Percentiles rank a stretch among this genome's conserved stretches.
phyloP scores from a whole-genome alignment of 30 jellyfish, hydroid and myxozoan genomes.

The Aurelia aurita complex sp. Pacific region DNA sequence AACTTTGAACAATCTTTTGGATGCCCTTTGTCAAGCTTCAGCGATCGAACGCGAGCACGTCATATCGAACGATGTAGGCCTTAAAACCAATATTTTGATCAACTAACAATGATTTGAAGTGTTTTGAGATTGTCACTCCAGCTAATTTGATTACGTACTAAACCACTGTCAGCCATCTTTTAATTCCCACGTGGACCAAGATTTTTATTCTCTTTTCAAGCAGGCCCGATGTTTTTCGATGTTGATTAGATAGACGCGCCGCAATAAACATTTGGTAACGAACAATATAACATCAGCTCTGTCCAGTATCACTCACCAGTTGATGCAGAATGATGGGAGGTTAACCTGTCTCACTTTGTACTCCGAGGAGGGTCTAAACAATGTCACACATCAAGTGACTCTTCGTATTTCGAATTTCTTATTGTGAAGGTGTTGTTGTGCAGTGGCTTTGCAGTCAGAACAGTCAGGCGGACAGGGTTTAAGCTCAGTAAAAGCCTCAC shows the following conservation, averaged over 20 bases:
- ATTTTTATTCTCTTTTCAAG: no score
- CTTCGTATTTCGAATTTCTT: no score
- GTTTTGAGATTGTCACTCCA: no score
- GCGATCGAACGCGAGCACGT: background rate
- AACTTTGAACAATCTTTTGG: no score
- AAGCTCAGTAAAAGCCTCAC: background rate
- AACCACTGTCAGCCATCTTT: background rate
- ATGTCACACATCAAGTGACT: background rate
- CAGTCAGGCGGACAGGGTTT: no score
- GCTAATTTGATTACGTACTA: background rate
- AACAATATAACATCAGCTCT: background rate
- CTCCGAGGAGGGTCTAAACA: background rate
- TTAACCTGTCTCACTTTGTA: background rate
- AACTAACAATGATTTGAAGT: no score
- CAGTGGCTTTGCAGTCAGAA: no score
- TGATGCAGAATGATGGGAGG: background rate
- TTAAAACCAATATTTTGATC: no score
- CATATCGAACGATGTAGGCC: background rate
- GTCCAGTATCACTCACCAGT: background rate
- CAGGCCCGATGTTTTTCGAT: background rate
- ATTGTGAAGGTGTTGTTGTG: background rate
- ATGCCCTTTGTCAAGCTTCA: no score
- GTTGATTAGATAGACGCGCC: background rate
- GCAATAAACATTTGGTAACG: background rate
- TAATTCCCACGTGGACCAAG: background rate